phyloP scores from a whole-genome alignment of 2,888 invertebrate genomes.

The Linyphia triangularis region DNA sequence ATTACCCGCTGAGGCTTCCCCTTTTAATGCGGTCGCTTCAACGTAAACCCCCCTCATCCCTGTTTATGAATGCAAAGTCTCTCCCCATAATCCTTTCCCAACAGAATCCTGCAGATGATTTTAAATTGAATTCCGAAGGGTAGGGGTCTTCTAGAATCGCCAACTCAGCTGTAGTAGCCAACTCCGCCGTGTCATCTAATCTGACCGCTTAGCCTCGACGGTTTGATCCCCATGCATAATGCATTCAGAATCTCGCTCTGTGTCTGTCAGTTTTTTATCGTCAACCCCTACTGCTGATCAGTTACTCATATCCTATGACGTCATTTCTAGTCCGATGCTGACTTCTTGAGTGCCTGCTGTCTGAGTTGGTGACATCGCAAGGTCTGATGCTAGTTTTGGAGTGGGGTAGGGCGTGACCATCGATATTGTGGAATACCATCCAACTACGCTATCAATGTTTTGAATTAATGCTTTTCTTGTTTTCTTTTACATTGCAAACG shows the following conservation, averaged over 20 bases:
- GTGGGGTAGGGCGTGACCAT: too few species aligned
- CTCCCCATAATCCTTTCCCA: constrained; percentile 30
- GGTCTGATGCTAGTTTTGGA: too few species aligned
- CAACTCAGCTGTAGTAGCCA: constrained; percentile 12
- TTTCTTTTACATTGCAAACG: too few species aligned
- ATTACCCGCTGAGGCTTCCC: constrained; percentile 30
- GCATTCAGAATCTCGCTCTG: constrained; percentile 24
- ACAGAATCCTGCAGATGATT: not conserved
- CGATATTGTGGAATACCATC: too few species aligned
- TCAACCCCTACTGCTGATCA: constrained; percentile 50
- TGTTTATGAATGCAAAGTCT: constrained; percentile 60
- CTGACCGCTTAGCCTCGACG: constrained; percentile 56
- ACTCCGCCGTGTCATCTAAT: constrained; percentile 59
- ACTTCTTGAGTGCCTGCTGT: not conserved
- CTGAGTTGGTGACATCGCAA: too few species aligned
- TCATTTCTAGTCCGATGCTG: constrained; percentile 24
- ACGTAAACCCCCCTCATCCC: constrained; percentile 19
- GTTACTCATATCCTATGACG: constrained; percentile 72
- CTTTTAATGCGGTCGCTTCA: constrained; percentile 22
- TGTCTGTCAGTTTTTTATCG: constrained; percentile 24
- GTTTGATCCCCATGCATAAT: constrained; percentile 68
- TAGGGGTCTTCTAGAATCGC: not conserved
- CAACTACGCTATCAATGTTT: too few species aligned
- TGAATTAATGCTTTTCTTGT: too few species aligned
- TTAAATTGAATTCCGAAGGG: not conserved